Evolutionary conservation across 2,888 invertebrate species (phyloP).

Genomic region (Philaethria dido): DNA sequence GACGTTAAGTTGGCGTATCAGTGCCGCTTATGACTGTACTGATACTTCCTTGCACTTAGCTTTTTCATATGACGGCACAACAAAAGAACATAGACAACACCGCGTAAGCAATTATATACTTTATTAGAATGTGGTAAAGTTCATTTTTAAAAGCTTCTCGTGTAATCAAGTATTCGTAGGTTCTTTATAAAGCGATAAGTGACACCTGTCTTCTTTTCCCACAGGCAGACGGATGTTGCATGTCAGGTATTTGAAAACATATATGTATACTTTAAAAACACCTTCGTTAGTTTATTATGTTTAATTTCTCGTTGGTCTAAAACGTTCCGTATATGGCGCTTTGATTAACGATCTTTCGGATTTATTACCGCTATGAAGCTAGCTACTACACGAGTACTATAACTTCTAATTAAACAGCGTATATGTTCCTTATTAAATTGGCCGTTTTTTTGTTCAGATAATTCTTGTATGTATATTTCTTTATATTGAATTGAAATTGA

Average conservation of each 20-base stretch:
- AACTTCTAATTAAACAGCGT: constrained; percentile 20
- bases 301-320: constrained; percentile 33
- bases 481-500: no score
- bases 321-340: constrained; percentile 27
- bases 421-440: no score
- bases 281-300: constrained; percentile 54
- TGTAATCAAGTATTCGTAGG: constrained; percentile 57
- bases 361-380: constrained; percentile 23
- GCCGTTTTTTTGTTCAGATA: no score
- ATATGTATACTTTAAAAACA: constrained; percentile 56
- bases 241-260: constrained; percentile 74
- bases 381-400: constrained; percentile 10
- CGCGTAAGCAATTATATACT: constrained; percentile 29
- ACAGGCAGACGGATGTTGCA: constrained; percentile 72
- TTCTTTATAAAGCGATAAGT: constrained; percentile 63
- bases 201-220: constrained; percentile 81
- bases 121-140: constrained; percentile 31
- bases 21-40: constrained; percentile 66
- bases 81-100: constrained; percentile 26
- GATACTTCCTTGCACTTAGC: constrained; percentile 64
- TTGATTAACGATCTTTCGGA: constrained; percentile 26
- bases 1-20: constrained; percentile 53
- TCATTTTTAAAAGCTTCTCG: constrained; percentile 25
- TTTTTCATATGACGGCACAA: constrained; percentile 58
- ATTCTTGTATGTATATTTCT: no score